Conservation (phyloP, 2,888 invertebrate species). For the Phalangium opilio region DNA sequence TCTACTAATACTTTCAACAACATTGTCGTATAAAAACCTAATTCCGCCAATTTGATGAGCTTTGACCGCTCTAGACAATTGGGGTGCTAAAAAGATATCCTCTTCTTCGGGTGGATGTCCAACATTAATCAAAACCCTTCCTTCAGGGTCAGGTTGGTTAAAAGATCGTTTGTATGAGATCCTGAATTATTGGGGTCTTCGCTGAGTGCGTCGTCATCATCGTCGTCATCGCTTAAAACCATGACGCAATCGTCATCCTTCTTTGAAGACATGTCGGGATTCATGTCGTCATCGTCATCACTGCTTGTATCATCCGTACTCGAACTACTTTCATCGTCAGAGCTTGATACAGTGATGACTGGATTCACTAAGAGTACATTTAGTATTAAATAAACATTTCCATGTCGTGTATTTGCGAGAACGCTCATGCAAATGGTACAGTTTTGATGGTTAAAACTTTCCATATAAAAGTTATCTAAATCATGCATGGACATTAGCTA, state of each 20-base stretch:
- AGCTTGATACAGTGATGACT: too few species aligned
- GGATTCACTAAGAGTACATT: too few species aligned
- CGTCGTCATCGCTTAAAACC: conserved; percentile 21
- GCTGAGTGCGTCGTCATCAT: conserved; percentile 35
- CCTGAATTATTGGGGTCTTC: conserved; percentile 84
- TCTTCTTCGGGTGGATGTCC: conserved; percentile 80
- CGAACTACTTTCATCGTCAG: conserved; percentile 6
- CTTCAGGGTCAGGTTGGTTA: conserved; percentile 78
- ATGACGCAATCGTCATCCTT: conserved; percentile 16
- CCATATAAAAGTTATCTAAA: too few species aligned
- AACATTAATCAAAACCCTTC: conserved; percentile 79
- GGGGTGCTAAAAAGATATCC: conserved; percentile 80
- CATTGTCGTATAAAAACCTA: conserved; percentile 88
- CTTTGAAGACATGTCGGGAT: neutral
- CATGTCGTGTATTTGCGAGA: too few species aligned
- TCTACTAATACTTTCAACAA: conserved; percentile 79
- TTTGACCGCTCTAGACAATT: conserved; percentile 72
- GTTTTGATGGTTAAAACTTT: too few species aligned
- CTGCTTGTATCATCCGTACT: conserved; percentile 15
- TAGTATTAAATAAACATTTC: too few species aligned
- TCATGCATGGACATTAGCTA: too few species aligned
- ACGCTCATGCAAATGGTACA: too few species aligned
- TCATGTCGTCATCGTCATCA: conserved; percentile 12
- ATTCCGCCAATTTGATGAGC: conserved; percentile 95
- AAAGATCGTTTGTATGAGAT: conserved; percentile 84